Conservation (phyloP, 2,888 invertebrate genomes). For the Drosophila mayaguana region DNA sequence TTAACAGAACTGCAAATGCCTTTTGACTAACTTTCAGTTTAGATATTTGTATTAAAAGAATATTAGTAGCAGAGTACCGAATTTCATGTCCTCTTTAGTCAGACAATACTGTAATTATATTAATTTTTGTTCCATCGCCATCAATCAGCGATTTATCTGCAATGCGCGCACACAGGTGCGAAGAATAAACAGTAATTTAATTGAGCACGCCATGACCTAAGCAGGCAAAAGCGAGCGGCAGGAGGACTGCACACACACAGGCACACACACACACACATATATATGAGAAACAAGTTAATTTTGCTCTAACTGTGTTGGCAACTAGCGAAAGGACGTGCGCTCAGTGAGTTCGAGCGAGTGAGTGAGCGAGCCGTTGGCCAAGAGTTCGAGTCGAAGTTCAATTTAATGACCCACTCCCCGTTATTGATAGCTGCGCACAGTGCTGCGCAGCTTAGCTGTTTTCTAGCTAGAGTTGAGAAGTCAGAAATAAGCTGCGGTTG, state of each 20-base stretch:
- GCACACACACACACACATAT: not conserved
- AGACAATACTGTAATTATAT: constrained; percentile 3
- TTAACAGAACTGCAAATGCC: not conserved
- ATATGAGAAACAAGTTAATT: constrained; percentile 26
- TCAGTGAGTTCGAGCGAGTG: not conserved
- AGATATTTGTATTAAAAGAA: not conserved
- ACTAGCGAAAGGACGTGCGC: constrained; percentile 20
- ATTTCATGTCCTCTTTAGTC: not conserved
- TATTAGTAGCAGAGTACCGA: not conserved
- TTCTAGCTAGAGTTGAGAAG: constrained; percentile 12
- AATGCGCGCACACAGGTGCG: constrained; percentile 27
- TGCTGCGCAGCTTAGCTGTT: constrained; percentile 20
- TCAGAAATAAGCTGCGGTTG: not conserved
- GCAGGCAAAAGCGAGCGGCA: not conserved
- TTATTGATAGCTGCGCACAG: constrained; percentile 18
- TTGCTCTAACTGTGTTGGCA: constrained; percentile 13
- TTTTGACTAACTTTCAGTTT: not conserved
- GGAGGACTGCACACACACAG: too few relatives aligned
- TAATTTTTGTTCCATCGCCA: constrained; percentile 1
- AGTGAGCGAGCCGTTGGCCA: constrained; percentile 4
- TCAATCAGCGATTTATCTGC: constrained; percentile 38
- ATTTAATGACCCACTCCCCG: not conserved
- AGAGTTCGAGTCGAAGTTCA: not conserved
- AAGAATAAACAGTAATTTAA: constrained; percentile 49
- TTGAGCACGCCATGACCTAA: constrained; percentile 34